Base-by-base conservation (phyloP, 1,140 invertebrate genomes). In the Platorchestia sp. region DNA sequence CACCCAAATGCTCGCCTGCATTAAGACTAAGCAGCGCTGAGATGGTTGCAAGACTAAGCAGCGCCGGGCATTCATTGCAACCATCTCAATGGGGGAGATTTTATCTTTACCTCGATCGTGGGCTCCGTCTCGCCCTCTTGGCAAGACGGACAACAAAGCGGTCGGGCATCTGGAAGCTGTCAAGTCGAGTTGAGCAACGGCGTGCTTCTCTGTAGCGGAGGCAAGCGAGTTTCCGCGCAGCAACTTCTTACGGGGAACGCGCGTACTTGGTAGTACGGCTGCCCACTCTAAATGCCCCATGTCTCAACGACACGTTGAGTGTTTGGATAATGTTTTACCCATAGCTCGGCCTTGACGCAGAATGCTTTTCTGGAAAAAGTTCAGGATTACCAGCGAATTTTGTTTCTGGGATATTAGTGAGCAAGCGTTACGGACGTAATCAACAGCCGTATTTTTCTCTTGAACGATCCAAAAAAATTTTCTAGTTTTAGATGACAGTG, bases 151-250 rank as follows among this genome's bases (percentile, higher is more conserved):
- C 91, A 93, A 93, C 45, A 93, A 93, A 45, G 91, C 91, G 40
- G 91, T 40, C 36, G 43, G 40, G 91, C 91, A 93, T 93, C 91
- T 93, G 91, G 91, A 93, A 93, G 91, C 91, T 93, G 91, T 93
- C 91, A 93, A 91, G 91, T 3, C 91, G 41, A 47, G 91, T 93
- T 93, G 91, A 93, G 91, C 91, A 93, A 93, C 91, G 91, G 45
- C 91, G 91, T 41, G 91, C 91, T 93, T 93, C 91, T 93, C 91
- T 93, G 91, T 93, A 93, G 43, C 43, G 45, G 45, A 93, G 41
- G 40, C 91, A 93, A 0, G 91, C 45, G 91, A 47, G 91, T 93
- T 93, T 93, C 91, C 91, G 91, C 41, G 91, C 91, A 93, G 45
- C 91, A 93, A 93, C 91, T 45, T 93, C 43, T 47, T 93, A 93